A percentile compares a stretch with the other conserved stretches of the same genome.
These are phyloP conservation scores for Conopomorpha cramerella DNA, from an alignment of 1,140 invertebrate genomes.

Conservation along the genomic window DNA sequence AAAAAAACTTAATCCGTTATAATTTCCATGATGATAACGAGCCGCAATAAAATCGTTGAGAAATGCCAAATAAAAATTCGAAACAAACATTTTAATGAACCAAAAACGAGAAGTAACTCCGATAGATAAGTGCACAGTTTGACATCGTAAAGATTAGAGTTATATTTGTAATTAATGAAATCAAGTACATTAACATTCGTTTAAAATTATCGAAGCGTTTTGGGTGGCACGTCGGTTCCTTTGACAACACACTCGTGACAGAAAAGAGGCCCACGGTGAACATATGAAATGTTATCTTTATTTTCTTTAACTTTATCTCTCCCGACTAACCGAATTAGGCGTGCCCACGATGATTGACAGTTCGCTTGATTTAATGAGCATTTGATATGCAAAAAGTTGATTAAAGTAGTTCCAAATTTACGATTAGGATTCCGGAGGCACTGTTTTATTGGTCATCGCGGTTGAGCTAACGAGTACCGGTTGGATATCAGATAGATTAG, in stretches of 20 bases:
- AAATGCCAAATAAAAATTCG: conserved; percentile 15
- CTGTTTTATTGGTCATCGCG: too few species aligned
- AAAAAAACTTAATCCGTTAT: too few species aligned
- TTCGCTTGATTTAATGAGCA: neutral
- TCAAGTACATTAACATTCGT: conserved; percentile 21
- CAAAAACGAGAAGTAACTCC: neutral
- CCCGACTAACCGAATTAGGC: neutral
- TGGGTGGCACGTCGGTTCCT: conserved; percentile 22
- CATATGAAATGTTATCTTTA: too few species aligned
- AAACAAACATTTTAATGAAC: conserved; percentile 4
- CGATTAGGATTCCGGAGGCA: too few species aligned
- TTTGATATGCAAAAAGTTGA: too few species aligned
- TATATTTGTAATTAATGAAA: conserved; percentile 39
- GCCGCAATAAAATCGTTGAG: conserved; percentile 17
- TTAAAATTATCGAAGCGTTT: conserved; percentile 18
- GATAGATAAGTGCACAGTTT: conserved; percentile 9
- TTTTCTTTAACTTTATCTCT: neutral
- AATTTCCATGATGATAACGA: too few species aligned
- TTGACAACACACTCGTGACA: too few species aligned
- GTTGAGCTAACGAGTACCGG: too few species aligned
- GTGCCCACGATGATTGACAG: neutral
- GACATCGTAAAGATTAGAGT: conserved; percentile 35
- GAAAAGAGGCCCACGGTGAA: too few species aligned
- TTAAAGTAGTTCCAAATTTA: too few species aligned
- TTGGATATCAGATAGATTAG: too few species aligned